Conservation (phyloP, 2,888 invertebrate genomes). For the Halocaridina rubra region DNA sequence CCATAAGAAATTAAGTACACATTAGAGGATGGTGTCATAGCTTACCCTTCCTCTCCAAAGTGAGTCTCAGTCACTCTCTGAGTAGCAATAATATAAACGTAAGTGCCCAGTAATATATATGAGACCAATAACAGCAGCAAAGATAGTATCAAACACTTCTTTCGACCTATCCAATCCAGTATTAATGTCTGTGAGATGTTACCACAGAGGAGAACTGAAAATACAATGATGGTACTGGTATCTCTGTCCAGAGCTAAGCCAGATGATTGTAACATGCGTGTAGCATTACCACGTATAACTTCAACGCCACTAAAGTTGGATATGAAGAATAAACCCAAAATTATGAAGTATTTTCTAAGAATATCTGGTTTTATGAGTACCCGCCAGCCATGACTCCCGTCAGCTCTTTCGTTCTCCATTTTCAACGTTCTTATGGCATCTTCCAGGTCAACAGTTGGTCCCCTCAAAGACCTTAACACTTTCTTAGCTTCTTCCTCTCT, state of each 20-base stretch:
- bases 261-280: slow-evolving; percentile 1
- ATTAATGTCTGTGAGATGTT: neutral
- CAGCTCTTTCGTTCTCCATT: neutral
- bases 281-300: neutral
- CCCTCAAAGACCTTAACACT: neutral
- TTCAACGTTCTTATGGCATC: neutral
- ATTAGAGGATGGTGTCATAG: too few relatives aligned
- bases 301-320: slow-evolving; percentile 6
- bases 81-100: neutral
- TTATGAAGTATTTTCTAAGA: neutral
- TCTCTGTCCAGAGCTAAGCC: slow-evolving; percentile 3
- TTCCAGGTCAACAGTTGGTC: neutral
- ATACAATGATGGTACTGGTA: slow-evolving; percentile 9
- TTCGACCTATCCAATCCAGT: slow-evolving; percentile 26
- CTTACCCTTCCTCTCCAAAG: too few relatives aligned
- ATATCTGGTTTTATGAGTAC: neutral
- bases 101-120: neutral
- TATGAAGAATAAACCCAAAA: neutral
- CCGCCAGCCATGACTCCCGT: neutral
- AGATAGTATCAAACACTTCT: neutral
- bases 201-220: neutral
- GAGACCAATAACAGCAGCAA: neutral
- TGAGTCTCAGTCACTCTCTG: too few relatives aligned
- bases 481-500: slow-evolving; percentile 3
- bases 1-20: too few relatives aligned